Evolutionary conservation across 2,797 vertebrate genomes (phyloP).

Genomic region (Ceyx erithaca): DNA sequence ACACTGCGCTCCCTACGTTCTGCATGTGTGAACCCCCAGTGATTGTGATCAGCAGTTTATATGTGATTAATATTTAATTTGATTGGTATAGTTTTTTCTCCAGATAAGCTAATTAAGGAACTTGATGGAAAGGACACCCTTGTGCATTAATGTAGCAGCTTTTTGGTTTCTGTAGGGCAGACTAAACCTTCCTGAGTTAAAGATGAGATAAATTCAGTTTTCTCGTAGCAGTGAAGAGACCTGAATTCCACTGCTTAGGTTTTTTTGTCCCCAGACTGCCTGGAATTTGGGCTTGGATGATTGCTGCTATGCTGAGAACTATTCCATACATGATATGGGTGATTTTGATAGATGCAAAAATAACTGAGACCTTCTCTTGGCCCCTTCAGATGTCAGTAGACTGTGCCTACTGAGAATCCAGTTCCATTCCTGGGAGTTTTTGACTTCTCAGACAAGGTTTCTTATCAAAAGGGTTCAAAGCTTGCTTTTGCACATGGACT

Average conservation of each 20-base stretch:
- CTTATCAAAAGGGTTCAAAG: slow-evolving; percentile 28
- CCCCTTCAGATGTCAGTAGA: background rate
- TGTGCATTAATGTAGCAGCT: slow-evolving; percentile 51
- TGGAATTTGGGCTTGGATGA: background rate
- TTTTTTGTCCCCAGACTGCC: background rate
- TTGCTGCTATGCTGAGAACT: background rate
- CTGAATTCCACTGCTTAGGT: background rate
- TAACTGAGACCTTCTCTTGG: background rate
- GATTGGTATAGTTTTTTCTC: slow-evolving; percentile 76
- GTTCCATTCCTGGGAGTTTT: background rate
- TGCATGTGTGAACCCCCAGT: slow-evolving; percentile 55
- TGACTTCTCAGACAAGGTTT: slow-evolving; percentile 3
- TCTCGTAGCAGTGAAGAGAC: background rate
- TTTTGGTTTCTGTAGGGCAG: slow-evolving; percentile 58
- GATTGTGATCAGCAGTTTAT: slow-evolving; percentile 79
- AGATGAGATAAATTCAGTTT: slow-evolving; percentile 19
- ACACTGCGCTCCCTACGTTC: slow-evolving; percentile 58
- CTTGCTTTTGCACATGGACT: background rate
- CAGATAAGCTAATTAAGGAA: slow-evolving; percentile 79
- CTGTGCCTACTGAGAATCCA: background rate
- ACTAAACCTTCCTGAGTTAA: slow-evolving; percentile 44
- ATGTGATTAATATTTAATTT: slow-evolving; percentile 82
- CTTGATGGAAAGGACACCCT: slow-evolving; percentile 59
- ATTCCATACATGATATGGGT: background rate
- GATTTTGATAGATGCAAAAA: background rate